phyloP scores from a whole-genome alignment of 2,888 invertebrate genomes.

The Plebejus melissa region DNA sequence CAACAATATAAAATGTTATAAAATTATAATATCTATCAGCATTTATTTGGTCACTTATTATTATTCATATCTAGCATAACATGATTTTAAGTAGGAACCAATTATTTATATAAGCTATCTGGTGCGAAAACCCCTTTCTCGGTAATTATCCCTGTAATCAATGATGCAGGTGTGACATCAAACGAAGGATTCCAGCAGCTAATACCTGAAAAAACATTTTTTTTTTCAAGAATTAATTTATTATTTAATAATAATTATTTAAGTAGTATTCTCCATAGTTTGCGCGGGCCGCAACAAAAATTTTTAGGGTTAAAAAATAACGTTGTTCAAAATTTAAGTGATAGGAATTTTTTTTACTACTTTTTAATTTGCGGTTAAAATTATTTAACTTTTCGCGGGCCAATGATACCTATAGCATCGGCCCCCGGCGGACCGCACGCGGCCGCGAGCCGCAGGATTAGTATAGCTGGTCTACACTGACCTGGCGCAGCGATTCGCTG shows the following conservation, averaged over 20 bases:
- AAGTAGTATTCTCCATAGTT: too few relatives aligned
- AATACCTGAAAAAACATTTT: slow-evolving; percentile 82
- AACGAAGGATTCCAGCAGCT: slow-evolving; percentile 99
- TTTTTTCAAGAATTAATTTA: not conserved
- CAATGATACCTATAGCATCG: too few relatives aligned
- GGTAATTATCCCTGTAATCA: slow-evolving; percentile 96
- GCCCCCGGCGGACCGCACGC: too few relatives aligned
- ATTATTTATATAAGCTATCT: slow-evolving; percentile 53
- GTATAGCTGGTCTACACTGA: slow-evolving; percentile 45
- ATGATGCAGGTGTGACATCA: slow-evolving; percentile 95
- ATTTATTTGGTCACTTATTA: not conserved
- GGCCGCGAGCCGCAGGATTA: too few relatives aligned
- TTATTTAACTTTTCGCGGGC: too few relatives aligned
- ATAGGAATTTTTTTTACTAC: too few relatives aligned
- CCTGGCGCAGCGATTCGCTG: slow-evolving; percentile 92
- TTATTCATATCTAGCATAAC: not conserved
- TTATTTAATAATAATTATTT: not conserved
- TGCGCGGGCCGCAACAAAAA: too few relatives aligned
- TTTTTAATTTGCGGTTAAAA: too few relatives aligned
- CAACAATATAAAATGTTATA: not conserved
- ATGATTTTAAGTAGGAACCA: slow-evolving; percentile 33
- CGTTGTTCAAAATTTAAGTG: too few relatives aligned
- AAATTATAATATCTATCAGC: not conserved
- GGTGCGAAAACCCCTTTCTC: slow-evolving; percentile 93
- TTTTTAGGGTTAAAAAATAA: too few relatives aligned